Base-by-base conservation (phyloP, 2,888 invertebrate species). In the Cantharis nigra region DNA sequence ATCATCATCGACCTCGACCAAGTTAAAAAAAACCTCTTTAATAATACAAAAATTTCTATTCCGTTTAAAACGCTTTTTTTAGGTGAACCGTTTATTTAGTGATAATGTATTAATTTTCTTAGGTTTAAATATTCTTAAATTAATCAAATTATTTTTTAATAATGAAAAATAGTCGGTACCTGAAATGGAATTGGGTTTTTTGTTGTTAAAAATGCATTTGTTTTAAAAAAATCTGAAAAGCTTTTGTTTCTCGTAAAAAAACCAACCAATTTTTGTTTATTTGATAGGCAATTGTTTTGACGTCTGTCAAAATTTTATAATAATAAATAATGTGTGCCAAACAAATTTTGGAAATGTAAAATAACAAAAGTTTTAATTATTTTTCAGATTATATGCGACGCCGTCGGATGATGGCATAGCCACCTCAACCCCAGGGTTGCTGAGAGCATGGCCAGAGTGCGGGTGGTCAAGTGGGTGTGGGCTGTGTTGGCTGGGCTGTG, bases 351-450 rank as follows among this genome's bases (percentile, higher is more conserved):
- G n/a, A 49, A 49, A 49, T 49, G 49, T 49, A 49, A 49, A 49
- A 49, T 49, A 49, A 49, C 49, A 49, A 49, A 49, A 49, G 49
- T 28, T 76, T 63, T 9, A 14, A 69, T 69, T 81, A 82, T 82
- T 84, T 86, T 87, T 82, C 85, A 90, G 85, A 87, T 91, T 91
- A 90, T 86, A 90, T 88, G 87, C 89, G 82, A 84, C 90, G 86
- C 86, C 90, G 85, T 87, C 89, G 84, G 89, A 71, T 86, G 86
- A 91, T 89, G 88, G 88, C 88, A 86, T 88, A 88, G 89, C 90
- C 91, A 89, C 89, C 90, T 88, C 84, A 84, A 67, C 77, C 76
- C 88, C 90, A 87, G 89, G 87, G 90, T 90, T 86, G 87, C 86
- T 85, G 85, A 84, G 85, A 87, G 87, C 85, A 88, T 88, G 87